A percentile compares a stretch with the other conserved stretches of the same genome.
phyloP scores from a whole-genome alignment of 2,113 vertebrate genomes.

The Daubentonia madagascariensis region DNA sequence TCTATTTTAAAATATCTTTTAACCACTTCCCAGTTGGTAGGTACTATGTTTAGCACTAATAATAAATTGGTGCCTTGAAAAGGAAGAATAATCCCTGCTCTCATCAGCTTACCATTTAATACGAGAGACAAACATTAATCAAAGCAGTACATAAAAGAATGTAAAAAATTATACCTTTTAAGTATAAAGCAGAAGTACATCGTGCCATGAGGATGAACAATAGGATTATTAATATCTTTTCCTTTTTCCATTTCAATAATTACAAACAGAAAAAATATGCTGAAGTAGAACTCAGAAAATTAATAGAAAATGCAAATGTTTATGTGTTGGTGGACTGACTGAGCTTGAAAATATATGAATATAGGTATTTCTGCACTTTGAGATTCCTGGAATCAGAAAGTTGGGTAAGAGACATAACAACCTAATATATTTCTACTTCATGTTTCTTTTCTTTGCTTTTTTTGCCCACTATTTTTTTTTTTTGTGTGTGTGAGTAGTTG shows the following conservation, averaged over 20 bases:
- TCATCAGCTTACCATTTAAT: not conserved
- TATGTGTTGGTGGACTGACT: not conserved
- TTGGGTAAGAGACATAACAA: not conserved
- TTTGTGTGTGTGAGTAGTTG: not conserved
- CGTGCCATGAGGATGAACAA: not conserved
- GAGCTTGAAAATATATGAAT: not conserved
- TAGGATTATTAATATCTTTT: not conserved
- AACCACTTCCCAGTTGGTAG: not conserved
- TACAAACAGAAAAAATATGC: not conserved
- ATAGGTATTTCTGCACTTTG: not conserved
- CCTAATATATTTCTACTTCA: slow-evolving; percentile 7
- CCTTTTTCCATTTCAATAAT: not conserved
- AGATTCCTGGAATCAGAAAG: not conserved
- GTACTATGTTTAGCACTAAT: not conserved
- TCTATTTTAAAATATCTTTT: slow-evolving; percentile 9
- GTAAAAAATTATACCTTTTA: not conserved
- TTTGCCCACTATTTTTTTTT: not conserved
- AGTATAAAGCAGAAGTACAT: not conserved
- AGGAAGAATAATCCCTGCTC: not conserved
- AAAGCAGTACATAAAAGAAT: not conserved
- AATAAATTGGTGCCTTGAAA: not conserved
- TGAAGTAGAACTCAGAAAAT: not conserved
- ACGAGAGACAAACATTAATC: slow-evolving; percentile 14
- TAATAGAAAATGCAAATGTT: not conserved
- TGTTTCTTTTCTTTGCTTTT: not conserved